Evolutionary conservation across 2,113 vertebrate genomes (phyloP).

Genomic region (Noctilio leporinus): DNA sequence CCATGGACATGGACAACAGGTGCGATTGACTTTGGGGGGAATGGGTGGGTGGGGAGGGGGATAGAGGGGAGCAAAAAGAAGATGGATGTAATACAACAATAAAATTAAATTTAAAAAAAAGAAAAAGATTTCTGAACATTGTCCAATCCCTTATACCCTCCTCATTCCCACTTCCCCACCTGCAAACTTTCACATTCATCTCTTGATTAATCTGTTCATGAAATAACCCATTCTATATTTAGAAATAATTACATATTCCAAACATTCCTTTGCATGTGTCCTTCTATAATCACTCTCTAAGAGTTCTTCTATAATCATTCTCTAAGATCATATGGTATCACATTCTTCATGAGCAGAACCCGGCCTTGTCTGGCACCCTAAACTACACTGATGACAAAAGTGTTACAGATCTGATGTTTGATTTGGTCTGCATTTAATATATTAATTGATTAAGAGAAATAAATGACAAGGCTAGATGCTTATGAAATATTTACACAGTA

Average conservation of each 20-base stretch:
- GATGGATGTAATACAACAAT: too few species aligned
- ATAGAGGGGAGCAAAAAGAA: too few species aligned
- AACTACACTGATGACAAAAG: not conserved
- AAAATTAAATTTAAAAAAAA: too few species aligned
- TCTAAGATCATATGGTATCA: not conserved
- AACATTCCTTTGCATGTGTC: not conserved
- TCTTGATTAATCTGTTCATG: not conserved
- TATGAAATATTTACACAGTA: not conserved
- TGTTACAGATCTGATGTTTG: not conserved
- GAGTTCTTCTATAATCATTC: not conserved
- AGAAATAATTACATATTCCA: not conserved
- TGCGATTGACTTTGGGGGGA: too few species aligned
- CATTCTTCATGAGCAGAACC: not conserved
- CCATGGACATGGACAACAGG: too few species aligned
- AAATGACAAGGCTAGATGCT: not conserved
- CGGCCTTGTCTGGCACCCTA: not conserved
- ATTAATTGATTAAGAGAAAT: not conserved
- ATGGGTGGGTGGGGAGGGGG: too few species aligned
- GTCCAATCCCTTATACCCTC: not conserved
- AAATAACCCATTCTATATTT: not conserved
- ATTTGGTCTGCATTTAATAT: not conserved
- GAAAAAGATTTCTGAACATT: not conserved
- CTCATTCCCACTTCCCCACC: not conserved
- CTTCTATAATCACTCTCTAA: not conserved
- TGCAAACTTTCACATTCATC: not conserved